Evolutionary conservation across 2,797 vertebrate species (phyloP).

Genomic region (Parambassis ranga): DNA sequence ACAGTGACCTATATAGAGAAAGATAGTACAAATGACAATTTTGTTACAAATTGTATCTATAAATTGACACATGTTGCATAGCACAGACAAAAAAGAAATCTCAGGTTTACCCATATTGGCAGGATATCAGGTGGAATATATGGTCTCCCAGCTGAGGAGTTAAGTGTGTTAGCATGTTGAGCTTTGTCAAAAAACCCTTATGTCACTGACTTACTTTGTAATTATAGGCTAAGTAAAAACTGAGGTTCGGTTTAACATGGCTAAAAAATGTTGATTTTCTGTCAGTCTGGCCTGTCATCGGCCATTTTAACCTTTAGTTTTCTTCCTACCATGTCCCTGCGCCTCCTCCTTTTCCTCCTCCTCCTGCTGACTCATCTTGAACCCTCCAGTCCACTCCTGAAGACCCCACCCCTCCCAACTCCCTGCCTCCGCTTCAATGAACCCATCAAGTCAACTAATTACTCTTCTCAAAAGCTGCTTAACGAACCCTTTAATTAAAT

Average conservation of each 20-base stretch:
- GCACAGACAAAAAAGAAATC: no score
- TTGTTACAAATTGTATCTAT: no score
- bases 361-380: slow-evolving; percentile 12
- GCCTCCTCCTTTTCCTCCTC: background rate
- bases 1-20: no score
- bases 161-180: background rate
- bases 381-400: background rate
- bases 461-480: slow-evolving; percentile 59
- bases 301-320: background rate
- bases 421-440: slow-evolving; percentile 18
- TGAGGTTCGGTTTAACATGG: background rate
- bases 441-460: slow-evolving; percentile 57
- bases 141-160: no score
- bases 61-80: no score
- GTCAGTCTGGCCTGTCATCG: background rate
- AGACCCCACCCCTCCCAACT: background rate
- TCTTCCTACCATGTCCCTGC: background rate
- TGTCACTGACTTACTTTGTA: no score
- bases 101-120: no score
- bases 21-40: no score
- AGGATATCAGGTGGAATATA: no score
- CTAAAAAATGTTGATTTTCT: background rate
- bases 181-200: background rate
- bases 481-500: slow-evolving; percentile 56
- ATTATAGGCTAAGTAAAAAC: background rate